phyloP scores from a whole-genome alignment of 2,113 vertebrate genomes.

The Tragelaphus scriptus region DNA sequence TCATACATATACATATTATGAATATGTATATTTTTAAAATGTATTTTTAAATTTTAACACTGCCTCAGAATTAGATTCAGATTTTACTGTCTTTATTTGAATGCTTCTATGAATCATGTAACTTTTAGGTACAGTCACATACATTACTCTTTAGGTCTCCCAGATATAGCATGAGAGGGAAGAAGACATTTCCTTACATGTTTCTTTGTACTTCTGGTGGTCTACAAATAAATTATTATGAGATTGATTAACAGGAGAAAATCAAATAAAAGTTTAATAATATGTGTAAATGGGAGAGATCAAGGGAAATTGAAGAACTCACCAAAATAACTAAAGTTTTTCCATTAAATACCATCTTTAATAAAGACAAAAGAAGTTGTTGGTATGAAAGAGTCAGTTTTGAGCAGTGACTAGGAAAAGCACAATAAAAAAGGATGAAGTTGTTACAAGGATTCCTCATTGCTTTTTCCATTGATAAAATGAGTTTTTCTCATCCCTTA shows the following conservation, averaged over 20 bases:
- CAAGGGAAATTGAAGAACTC: neutral
- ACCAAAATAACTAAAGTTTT: neutral
- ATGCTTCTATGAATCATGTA: accelerated
- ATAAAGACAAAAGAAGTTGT: neutral
- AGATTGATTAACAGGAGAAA: neutral
- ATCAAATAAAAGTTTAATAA: neutral
- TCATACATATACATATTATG: neutral
- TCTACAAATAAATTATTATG: neutral
- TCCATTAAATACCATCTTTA: neutral
- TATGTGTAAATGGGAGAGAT: neutral
- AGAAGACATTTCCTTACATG: neutral
- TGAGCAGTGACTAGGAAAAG: neutral
- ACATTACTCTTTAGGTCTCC: neutral
- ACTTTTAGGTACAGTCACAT: neutral
- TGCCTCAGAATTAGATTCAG: neutral
- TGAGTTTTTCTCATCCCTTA: neutral
- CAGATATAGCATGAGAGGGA: neutral
- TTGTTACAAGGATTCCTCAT: neutral
- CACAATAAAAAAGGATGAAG: neutral
- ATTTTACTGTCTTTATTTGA: neutral
- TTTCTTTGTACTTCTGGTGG: neutral
- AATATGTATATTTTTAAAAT: neutral
- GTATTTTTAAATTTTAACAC: neutral
- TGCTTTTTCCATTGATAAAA: neutral
- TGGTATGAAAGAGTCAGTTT: neutral